These are phyloP conservation scores for Paramacrobiotus metropolitanus DNA, from an alignment of 1,140 invertebrate species.

Conservation along the genomic window DNA sequence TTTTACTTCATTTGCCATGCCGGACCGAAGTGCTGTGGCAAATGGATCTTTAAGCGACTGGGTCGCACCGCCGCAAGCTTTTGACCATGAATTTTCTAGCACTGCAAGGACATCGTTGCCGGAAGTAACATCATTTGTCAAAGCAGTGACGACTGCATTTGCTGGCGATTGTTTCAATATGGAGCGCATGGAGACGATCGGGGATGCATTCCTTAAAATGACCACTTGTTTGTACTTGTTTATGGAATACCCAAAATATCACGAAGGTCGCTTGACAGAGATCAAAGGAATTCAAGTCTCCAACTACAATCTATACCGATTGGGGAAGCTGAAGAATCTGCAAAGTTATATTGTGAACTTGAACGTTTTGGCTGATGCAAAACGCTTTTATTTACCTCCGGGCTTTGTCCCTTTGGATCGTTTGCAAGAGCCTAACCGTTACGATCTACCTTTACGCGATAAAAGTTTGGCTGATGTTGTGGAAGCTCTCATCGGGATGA, in stretches of 20 bases:
- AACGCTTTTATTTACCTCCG: no score
- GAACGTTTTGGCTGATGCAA: no score
- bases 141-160: constrained; percentile 41
- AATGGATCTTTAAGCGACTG: no score
- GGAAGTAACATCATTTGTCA: constrained; percentile 28
- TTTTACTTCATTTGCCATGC: no score
- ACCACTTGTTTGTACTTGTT: constrained; percentile 43
- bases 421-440: constrained; percentile 16
- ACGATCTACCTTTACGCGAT: constrained; percentile 23
- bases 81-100: no score
- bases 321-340: constrained; percentile 29
- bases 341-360: no score
- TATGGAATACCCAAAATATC: constrained; percentile 36
- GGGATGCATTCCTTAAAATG: constrained; percentile 69
- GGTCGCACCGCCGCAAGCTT: neutral
- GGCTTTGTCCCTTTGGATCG: constrained; percentile 40
- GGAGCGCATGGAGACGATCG: constrained; percentile 58
- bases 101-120: no score
- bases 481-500: constrained; percentile 58
- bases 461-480: constrained; percentile 52
- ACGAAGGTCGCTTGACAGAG: constrained; percentile 49
- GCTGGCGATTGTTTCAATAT: constrained; percentile 44
- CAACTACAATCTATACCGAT: constrained; percentile 52
- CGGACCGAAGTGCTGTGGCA: no score
- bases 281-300: constrained; percentile 50